Evolutionary conservation across 2,113 vertebrate genomes (phyloP).

Genomic region (Silurus glanis): DNA sequence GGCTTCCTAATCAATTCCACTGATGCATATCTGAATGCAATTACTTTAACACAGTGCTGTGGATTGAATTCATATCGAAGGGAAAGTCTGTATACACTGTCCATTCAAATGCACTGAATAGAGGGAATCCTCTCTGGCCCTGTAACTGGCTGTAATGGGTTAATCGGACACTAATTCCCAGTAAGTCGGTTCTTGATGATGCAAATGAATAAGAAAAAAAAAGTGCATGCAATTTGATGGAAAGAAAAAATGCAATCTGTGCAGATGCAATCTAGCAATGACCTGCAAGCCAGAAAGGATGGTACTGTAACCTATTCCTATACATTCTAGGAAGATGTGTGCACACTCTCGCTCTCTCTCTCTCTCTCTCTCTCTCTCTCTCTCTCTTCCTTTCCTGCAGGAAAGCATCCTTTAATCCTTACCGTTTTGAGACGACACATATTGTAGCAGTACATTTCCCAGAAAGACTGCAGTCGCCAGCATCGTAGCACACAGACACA

Average conservation of each 20-base stretch:
- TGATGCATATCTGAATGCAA: not conserved
- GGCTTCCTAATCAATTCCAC: not conserved
- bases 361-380: not conserved
- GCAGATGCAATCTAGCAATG: not conserved
- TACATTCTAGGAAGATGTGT: not conserved
- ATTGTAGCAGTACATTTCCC: constrained; percentile 68
- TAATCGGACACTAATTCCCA: not conserved
- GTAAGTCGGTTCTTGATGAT: not conserved
- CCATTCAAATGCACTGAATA: not conserved
- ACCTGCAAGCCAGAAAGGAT: not conserved
- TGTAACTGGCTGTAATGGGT: not conserved
- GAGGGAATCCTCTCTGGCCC: not conserved
- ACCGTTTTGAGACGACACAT: constrained; percentile 73
- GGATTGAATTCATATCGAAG: too few species aligned
- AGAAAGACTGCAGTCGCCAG: constrained; percentile 64
- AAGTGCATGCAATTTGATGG: not conserved
- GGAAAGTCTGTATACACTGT: not conserved
- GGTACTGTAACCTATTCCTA: not conserved
- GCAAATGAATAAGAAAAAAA: too few species aligned
- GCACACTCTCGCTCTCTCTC: not conserved
- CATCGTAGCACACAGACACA: constrained; percentile 67
- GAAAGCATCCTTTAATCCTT: constrained; percentile 56
- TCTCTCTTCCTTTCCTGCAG: not conserved
- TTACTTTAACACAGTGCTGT: not conserved
- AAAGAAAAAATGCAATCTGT: not conserved